phyloP scores from a whole-genome alignment of 1,140 invertebrate genomes.

The Eulimnadia texana region DNA sequence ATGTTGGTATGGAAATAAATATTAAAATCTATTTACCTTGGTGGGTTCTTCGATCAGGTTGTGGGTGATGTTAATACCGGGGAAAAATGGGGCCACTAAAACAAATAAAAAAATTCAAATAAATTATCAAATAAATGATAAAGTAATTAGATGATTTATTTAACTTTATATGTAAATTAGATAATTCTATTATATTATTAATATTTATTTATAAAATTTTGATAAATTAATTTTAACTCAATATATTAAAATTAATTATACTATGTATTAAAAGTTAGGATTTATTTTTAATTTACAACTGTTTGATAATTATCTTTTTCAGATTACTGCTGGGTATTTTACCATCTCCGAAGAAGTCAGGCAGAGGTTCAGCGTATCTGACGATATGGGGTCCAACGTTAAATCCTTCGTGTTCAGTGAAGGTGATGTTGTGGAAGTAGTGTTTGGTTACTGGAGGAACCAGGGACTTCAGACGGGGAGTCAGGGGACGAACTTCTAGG shows the following conservation, averaged over 20 bases:
- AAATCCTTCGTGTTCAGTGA: conserved; percentile 10
- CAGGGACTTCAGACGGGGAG: conserved; percentile 22
- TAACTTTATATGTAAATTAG: background rate
- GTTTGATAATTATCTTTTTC: background rate
- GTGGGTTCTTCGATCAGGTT: background rate
- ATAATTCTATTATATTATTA: background rate
- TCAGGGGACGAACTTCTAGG: conserved; percentile 45
- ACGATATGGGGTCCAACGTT: conserved; percentile 37
- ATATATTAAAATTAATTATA: too few relatives aligned
- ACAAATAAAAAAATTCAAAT: background rate
- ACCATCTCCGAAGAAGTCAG: conserved; percentile 24
- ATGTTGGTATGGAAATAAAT: background rate
- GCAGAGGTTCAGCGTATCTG: conserved; percentile 29
- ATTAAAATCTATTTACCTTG: background rate
- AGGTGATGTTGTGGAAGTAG: background rate
- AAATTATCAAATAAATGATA: too few relatives aligned
- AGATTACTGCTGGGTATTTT: conserved; percentile 17
- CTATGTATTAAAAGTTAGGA: too few relatives aligned
- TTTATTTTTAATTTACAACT: conserved; percentile 2
- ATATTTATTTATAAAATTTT: too few relatives aligned
- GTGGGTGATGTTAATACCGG: background rate
- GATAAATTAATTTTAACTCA: too few relatives aligned
- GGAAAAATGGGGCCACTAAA: background rate
- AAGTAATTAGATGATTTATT: too few relatives aligned
- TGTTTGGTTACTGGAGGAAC: background rate